Evolutionary conservation across 2,888 invertebrate species (phyloP).

Genomic region (Drosophila parthenogenetica): DNA sequence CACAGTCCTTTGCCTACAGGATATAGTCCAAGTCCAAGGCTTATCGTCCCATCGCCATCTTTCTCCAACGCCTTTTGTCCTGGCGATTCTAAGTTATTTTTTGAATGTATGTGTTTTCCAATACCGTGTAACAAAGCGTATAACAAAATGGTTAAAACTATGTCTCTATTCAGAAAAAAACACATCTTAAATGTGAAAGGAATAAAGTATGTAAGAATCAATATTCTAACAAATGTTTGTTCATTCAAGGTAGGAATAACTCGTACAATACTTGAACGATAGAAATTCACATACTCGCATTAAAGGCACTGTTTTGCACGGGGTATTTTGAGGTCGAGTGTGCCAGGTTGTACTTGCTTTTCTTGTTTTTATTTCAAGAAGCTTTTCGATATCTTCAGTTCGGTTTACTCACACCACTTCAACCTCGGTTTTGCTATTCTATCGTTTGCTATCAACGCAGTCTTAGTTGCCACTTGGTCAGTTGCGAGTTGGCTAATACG

Average conservation of each 20-base stretch:
- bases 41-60: constrained; percentile 9
- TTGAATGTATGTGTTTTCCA: not conserved
- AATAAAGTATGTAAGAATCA: too few relatives aligned
- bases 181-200: too few relatives aligned
- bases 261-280: too few relatives aligned
- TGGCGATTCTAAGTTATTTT: constrained; percentile 21
- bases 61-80: constrained; percentile 30
- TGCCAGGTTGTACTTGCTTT: too few relatives aligned
- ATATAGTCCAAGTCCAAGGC: constrained; percentile 12
- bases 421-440: constrained; percentile 20
- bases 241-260: too few relatives aligned
- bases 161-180: too few relatives aligned
- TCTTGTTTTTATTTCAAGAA: constrained; percentile 20
- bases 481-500: constrained; percentile 56
- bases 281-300: too few relatives aligned
- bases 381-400: constrained; percentile 45
- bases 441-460: constrained; percentile 31
- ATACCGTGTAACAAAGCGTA: too few relatives aligned
- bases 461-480: constrained; percentile 41
- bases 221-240: too few relatives aligned
- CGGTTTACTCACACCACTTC: constrained; percentile 22
- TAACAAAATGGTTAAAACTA: too few relatives aligned
- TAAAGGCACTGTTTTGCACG: too few relatives aligned
- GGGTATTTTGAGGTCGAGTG: too few relatives aligned
- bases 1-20: not conserved